phyloP scores from a whole-genome alignment of 2,797 vertebrate species.

The Protosalanx chinensis region DNA sequence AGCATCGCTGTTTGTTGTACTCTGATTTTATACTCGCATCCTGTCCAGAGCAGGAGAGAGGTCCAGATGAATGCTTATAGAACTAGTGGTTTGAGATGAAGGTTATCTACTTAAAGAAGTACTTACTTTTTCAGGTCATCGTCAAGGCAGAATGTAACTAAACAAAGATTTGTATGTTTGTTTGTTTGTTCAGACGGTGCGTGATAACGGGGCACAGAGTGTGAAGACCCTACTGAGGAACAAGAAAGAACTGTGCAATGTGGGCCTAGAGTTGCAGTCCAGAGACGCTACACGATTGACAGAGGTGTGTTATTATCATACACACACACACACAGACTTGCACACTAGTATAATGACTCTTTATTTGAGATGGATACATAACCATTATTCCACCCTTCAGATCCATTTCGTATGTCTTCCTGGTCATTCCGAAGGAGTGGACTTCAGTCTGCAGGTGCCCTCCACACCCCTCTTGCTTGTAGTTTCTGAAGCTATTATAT shows the following conservation, averaged over 20 bases:
- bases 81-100: background rate
- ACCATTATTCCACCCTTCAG: slow-evolving; percentile 56
- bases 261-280: slow-evolving; percentile 75
- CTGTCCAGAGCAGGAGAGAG: background rate
- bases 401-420: slow-evolving; percentile 78
- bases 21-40: background rate
- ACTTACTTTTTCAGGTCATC: background rate
- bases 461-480: background rate
- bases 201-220: slow-evolving; percentile 78
- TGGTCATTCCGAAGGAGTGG: slow-evolving; percentile 68
- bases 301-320: slow-evolving; percentile 72
- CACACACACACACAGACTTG: background rate
- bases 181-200: slow-evolving; percentile 77
- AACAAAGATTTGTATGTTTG: background rate
- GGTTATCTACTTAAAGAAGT: background rate
- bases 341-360: background rate
- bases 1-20: background rate
- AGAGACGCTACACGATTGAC: slow-evolving; percentile 73
- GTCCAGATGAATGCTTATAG: background rate
- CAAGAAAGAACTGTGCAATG: slow-evolving; percentile 84
- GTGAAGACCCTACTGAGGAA: slow-evolving; percentile 86
- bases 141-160: background rate
- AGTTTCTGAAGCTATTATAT: no score
- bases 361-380: background rate
- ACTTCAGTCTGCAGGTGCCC: slow-evolving; percentile 68